Percentiles rank a stretch among this genome's conserved stretches.
phyloP scores from a whole-genome alignment of 92 coral and sea anemone species.

The Zoanthus solanderi region DNA sequence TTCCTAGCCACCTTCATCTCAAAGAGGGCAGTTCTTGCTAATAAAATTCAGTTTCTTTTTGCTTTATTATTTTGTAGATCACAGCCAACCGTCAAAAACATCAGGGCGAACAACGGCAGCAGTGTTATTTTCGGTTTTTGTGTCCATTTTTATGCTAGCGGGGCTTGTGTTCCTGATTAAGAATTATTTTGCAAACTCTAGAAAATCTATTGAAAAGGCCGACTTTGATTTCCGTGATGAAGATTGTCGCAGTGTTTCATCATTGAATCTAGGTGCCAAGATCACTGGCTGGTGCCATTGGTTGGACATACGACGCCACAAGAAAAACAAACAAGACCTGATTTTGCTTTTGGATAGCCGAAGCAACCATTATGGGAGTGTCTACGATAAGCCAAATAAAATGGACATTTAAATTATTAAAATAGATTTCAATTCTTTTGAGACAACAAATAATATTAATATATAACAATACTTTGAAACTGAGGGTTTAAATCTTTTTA shows the following conservation, averaged over 20 bases:
- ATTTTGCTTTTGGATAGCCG: not conserved
- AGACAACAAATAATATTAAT: too few relatives aligned
- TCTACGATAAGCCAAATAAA: not conserved
- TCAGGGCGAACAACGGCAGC: constrained; percentile 29
- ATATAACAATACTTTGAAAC: too few relatives aligned
- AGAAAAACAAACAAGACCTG: not conserved
- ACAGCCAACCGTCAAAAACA: constrained; percentile 31
- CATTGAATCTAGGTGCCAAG: constrained; percentile 35
- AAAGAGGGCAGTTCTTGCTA: too few relatives aligned
- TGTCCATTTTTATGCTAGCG: constrained; percentile 37
- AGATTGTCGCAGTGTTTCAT: constrained; percentile 77
- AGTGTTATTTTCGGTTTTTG: constrained; percentile 55
- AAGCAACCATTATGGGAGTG: constrained; percentile 23
- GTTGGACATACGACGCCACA: not conserved
- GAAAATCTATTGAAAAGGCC: constrained; percentile 79
- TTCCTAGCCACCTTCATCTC: not conserved
- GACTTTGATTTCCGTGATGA: constrained; percentile 92
- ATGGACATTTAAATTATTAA: too few relatives aligned
- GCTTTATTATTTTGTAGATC: constrained; percentile 6
- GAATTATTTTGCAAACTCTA: constrained; percentile 55
- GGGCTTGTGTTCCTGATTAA: constrained; percentile 54
- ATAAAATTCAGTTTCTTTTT: not conserved
- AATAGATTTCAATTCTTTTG: too few relatives aligned
- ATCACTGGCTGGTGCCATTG: not conserved
- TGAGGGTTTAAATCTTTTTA: too few relatives aligned